Percentiles rank a stretch among this genome's conserved stretches.
phyloP scores from a whole-genome alignment of 2,797 vertebrate genomes.

The Cetoscarus ocellatus region DNA sequence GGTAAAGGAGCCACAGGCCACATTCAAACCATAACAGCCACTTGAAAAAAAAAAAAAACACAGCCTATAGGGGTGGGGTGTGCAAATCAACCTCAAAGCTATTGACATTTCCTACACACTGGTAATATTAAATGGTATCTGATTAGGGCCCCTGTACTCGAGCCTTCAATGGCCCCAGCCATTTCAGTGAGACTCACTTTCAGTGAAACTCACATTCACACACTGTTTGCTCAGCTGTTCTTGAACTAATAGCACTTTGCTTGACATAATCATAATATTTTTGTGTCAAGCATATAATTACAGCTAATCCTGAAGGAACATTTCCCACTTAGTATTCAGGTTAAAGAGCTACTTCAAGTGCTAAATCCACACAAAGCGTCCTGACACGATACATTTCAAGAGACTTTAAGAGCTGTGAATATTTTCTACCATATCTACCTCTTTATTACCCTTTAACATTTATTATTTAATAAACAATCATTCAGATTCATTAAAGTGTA shows the following conservation, averaged over 20 bases:
- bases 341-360: conserved; percentile 27
- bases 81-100: too few relatives aligned
- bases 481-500: neutral
- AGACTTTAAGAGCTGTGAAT: neutral
- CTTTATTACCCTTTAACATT: too few relatives aligned
- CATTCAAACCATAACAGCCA: too few relatives aligned
- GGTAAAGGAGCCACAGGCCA: too few relatives aligned
- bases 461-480: too few relatives aligned
- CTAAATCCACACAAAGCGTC: conserved; percentile 15
- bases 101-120: too few relatives aligned
- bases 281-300: conserved; percentile 47
- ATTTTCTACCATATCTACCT: neutral
- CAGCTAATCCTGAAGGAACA: conserved; percentile 29
- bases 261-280: conserved; percentile 42
- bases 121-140: too few relatives aligned
- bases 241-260: conserved; percentile 33
- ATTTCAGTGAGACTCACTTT: too few relatives aligned
- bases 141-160: too few relatives aligned
- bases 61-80: too few relatives aligned
- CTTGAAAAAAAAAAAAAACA: too few relatives aligned
- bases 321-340: conserved; percentile 26
- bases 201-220: neutral
- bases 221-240: conserved; percentile 15
- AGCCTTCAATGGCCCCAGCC: too few relatives aligned
- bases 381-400: neutral